A percentile compares a stretch with the other conserved stretches of the same genome.
Conservation (phyloP, 2,797 vertebrate species). For the Tokudaia muenninki region DNA sequence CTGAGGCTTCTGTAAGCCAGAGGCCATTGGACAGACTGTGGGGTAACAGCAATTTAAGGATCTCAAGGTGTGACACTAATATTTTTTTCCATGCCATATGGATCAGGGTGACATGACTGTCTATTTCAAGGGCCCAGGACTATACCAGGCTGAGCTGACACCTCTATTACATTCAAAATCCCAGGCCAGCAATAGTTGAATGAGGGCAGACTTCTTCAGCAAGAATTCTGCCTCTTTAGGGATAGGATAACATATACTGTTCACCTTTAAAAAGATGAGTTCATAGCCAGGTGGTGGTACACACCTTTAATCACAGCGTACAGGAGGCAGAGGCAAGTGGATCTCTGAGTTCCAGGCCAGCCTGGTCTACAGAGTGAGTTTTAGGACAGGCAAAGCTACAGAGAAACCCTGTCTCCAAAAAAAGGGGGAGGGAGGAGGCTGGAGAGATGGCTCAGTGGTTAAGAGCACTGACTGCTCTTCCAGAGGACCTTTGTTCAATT, state of each 20-base stretch:
- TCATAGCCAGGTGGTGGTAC: background rate
- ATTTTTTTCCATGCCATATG: accelerated
- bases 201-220: background rate
- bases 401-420: background rate
- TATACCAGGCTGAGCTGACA: accelerated
- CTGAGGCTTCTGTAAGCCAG: background rate
- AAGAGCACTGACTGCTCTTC: background rate
- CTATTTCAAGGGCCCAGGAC: background rate
- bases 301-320: background rate
- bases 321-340: background rate
- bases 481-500: background rate
- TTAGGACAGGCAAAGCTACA: background rate
- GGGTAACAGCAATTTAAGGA: background rate
- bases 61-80: background rate
- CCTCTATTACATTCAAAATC: background rate
- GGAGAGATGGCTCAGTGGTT: background rate
- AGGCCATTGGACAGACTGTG: background rate
- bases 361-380: background rate
- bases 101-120: background rate
- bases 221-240: background rate
- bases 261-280: background rate
- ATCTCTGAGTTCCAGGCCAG: background rate
- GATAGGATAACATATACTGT: too few relatives aligned
- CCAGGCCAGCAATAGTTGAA: background rate
- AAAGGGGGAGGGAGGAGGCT: background rate